Percentiles rank a stretch among this genome's conserved stretches.
Conservation (phyloP, 2,113 vertebrate genomes). For the Pachyramphus minor region DNA sequence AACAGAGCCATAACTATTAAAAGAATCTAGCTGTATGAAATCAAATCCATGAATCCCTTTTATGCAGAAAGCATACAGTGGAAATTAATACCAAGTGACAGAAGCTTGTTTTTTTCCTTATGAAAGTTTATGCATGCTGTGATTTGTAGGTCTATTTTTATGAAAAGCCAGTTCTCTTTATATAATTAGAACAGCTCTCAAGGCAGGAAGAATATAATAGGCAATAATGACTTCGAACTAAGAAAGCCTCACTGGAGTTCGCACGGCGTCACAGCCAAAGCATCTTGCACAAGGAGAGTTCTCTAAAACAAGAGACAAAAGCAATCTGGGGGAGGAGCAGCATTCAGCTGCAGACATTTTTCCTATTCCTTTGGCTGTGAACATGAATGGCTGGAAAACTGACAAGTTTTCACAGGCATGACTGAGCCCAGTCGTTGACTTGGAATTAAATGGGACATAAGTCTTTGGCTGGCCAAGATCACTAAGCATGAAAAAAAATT, state of each 20-base stretch:
- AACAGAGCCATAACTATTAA: neutral
- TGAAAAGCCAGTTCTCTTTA: slow-evolving; percentile 9
- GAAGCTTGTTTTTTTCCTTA: neutral
- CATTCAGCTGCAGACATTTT: neutral
- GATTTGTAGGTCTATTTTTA: slow-evolving; percentile 39
- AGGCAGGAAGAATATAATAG: slow-evolving; percentile 43
- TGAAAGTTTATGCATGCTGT: neutral
- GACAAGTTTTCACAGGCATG: slow-evolving; percentile 35
- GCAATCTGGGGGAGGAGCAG: neutral
- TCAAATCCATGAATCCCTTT: neutral
- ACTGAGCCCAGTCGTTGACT: slow-evolving; percentile 31
- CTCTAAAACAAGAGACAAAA: slow-evolving; percentile 37
- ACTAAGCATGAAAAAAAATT: neutral
- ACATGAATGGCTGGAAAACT: slow-evolving; percentile 34
- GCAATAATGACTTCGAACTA: slow-evolving; percentile 22
- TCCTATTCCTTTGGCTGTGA: slow-evolving; percentile 8
- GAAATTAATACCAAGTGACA: slow-evolving; percentile 37
- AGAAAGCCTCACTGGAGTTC: slow-evolving; percentile 22
- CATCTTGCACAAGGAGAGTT: neutral
- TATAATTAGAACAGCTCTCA: slow-evolving; percentile 50
- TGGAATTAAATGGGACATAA: slow-evolving; percentile 23
- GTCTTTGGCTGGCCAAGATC: neutral
- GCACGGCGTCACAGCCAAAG: neutral
- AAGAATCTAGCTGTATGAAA: neutral
- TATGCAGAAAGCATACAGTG: neutral